Conservation (phyloP, 2,113 vertebrate genomes). For the Neofelis nebulosa region DNA sequence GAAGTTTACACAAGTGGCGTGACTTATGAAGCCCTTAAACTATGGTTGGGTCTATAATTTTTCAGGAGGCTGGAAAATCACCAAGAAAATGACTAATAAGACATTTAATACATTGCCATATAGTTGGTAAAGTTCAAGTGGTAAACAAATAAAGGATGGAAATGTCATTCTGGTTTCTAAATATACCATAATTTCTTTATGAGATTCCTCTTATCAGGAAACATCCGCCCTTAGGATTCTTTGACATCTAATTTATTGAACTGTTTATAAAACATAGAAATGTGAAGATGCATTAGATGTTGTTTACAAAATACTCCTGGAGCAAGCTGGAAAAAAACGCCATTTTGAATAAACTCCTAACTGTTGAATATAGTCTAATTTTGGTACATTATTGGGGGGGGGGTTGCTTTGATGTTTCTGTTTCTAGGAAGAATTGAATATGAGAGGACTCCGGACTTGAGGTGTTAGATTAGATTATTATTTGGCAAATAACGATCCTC, state of each 20-base stretch:
- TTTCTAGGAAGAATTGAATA: constrained; percentile 3
- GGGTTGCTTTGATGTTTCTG: neutral
- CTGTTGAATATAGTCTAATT: constrained; percentile 51
- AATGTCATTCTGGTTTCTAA: constrained; percentile 80
- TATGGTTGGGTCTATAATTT: constrained; percentile 72
- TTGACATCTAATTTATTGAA: constrained; percentile 77
- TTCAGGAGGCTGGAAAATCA: constrained; percentile 78
- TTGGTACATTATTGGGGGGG: neutral
- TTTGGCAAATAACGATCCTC: neutral
- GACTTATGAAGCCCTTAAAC: constrained; percentile 81
- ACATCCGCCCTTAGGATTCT: constrained; percentile 72
- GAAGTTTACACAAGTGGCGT: constrained; percentile 64
- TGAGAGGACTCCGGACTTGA: neutral
- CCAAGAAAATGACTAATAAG: constrained; percentile 73
- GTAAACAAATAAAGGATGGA: constrained; percentile 76
- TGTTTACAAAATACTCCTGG: constrained; percentile 78
- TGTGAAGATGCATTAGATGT: constrained; percentile 77
- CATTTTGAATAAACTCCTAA: constrained; percentile 58
- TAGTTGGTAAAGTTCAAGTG: constrained; percentile 72
- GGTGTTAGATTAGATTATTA: neutral
- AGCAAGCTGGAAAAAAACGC: constrained; percentile 52
- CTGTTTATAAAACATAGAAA: constrained; percentile 80
- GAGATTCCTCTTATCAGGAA: constrained; percentile 77
- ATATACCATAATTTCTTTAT: constrained; percentile 78
- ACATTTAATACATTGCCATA: constrained; percentile 69